Conservation (phyloP, 1,140 invertebrate species). For the Leguminivora glycinivorella region DNA sequence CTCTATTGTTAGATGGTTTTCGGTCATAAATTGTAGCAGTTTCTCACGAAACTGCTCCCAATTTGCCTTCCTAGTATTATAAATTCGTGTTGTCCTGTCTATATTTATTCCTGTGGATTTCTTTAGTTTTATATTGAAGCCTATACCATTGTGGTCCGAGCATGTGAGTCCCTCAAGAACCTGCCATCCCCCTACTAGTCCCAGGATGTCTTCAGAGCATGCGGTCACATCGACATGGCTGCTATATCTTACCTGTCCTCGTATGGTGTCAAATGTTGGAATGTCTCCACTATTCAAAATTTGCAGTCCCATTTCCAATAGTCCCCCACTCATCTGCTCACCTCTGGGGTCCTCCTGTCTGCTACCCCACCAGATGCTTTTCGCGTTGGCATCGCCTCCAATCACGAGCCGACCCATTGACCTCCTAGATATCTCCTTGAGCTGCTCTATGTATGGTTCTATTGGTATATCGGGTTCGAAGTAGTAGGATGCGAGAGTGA, state of each 20-base stretch:
- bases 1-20: neutral
- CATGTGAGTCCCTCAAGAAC: neutral
- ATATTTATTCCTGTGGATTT: neutral
- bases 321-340: neutral
- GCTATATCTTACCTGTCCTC: neutral
- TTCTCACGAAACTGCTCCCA: neutral
- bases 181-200: neutral
- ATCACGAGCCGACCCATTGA: too few relatives aligned
- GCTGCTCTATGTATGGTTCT: constrained; percentile 24
- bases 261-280: neutral
- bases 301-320: constrained; percentile 28
- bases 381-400: constrained; percentile 38
- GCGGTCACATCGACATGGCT: constrained; percentile 6
- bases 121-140: neutral
- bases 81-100: neutral
- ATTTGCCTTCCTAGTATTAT: constrained; percentile 17
- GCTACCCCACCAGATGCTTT: constrained; percentile 38
- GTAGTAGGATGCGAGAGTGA: constrained; percentile 30
- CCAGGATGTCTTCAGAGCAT: neutral
- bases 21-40: neutral
- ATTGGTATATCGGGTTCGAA: constrained; percentile 31
- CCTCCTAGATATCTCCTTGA: neutral
- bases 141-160: constrained; percentile 5
- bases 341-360: constrained; percentile 28
- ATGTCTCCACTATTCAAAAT: neutral